These are phyloP conservation scores for Dreissena rostriformis DNA, from an alignment of 1,140 invertebrate species.

Conservation along the genomic window DNA sequence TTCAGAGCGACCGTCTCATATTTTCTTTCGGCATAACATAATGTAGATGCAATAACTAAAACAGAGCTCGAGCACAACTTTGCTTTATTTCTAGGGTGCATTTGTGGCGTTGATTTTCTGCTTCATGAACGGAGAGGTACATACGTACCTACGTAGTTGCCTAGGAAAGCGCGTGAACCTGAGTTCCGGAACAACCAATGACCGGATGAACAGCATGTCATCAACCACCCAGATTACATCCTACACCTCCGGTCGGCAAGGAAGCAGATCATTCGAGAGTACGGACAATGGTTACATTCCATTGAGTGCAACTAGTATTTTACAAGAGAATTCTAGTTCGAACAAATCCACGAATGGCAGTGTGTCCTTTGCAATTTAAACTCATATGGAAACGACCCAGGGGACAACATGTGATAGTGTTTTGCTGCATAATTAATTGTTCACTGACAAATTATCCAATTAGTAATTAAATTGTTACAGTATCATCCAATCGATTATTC, in stretches of 20 bases:
- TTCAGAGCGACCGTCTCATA: background rate
- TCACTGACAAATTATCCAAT: no score
- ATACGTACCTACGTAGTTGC: slow-evolving; percentile 26
- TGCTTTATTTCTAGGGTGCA: slow-evolving; percentile 30
- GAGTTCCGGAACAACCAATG: background rate
- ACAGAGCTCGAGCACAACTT: background rate
- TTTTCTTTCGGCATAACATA: background rate
- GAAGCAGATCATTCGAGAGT: slow-evolving; percentile 22
- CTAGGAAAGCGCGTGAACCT: slow-evolving; percentile 4
- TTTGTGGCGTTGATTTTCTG: slow-evolving; percentile 43
- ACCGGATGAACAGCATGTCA: slow-evolving; percentile 32
- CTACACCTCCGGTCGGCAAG: background rate
- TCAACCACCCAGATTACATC: slow-evolving; percentile 42
- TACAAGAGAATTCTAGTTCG: background rate
- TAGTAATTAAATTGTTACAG: no score
- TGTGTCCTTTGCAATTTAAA: slow-evolving; percentile 29
- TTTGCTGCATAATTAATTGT: no score
- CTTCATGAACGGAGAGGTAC: slow-evolving; percentile 46
- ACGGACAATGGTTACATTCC: slow-evolving; percentile 33
- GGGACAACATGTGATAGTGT: no score
- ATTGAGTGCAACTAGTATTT: slow-evolving; percentile 27
- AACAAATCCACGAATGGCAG: slow-evolving; percentile 17
- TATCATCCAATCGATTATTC: no score
- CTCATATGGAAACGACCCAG: no score
- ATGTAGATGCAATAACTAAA: background rate